Conservation (phyloP, 2,113 vertebrate species). For the Loxodonta africana region DNA sequence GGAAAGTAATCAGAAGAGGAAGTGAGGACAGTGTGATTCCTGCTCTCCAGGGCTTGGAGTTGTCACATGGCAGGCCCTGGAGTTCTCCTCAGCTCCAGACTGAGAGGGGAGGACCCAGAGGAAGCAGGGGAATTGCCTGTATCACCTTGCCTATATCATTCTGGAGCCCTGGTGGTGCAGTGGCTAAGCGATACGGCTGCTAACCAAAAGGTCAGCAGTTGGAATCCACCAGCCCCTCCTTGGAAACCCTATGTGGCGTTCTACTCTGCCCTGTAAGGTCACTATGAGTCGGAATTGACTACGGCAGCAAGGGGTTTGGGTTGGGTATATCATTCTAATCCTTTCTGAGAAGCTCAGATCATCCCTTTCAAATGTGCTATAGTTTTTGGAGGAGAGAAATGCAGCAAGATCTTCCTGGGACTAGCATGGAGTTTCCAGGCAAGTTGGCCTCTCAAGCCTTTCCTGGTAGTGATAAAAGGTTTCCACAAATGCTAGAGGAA, state of each 20-base stretch:
- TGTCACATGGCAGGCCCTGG: neutral
- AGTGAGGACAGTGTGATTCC: neutral
- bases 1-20: neutral
- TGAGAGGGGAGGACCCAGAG: neutral
- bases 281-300: too few species aligned
- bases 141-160: neutral
- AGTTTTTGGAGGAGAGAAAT: neutral
- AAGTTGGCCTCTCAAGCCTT: neutral
- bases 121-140: neutral
- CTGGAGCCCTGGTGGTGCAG: neutral
- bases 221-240: too few species aligned
- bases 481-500: constrained; percentile 5
- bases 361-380: neutral
- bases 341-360: constrained; percentile 22
- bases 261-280: too few species aligned
- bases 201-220: too few species aligned
- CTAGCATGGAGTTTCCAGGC: constrained; percentile 6
- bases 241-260: too few species aligned
- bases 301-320: too few species aligned
- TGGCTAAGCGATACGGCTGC: too few species aligned
- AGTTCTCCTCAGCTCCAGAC: neutral
- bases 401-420: neutral
- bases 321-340: neutral
- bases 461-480: constrained; percentile 26
- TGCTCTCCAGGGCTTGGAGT: neutral